A percentile compares a stretch with the other conserved stretches of the same genome.
phyloP scores from a whole-genome alignment of 2,113 vertebrate genomes.

The Sinocyclocheilus maitianheensis region DNA sequence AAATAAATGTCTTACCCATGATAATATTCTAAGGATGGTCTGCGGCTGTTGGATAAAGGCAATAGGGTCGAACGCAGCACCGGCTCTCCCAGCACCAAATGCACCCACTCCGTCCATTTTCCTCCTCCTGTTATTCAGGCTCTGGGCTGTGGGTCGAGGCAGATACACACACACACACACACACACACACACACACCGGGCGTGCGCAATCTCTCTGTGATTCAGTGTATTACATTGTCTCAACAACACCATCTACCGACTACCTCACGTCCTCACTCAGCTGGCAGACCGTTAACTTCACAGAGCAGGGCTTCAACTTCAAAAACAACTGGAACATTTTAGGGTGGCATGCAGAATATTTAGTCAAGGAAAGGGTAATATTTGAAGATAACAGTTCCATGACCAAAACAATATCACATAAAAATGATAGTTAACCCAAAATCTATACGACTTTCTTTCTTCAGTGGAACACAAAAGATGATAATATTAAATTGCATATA shows the following conservation, averaged over 20 bases:
- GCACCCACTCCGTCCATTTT: conserved; percentile 93
- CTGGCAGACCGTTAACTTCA: background rate
- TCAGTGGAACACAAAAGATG: background rate
- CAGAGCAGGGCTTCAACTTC: background rate
- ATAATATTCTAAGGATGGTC: conserved; percentile 85
- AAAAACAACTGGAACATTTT: background rate
- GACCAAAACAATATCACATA: background rate
- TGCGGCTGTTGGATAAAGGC: conserved; percentile 87
- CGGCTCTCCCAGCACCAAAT: conserved; percentile 90
- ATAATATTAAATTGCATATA: background rate
- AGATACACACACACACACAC: conserved; percentile 48
- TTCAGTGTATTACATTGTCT: conserved; percentile 10
- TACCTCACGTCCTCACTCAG: background rate
- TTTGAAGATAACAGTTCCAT: background rate
- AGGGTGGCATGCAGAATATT: background rate
- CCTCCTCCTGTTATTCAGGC: conserved; percentile 61
- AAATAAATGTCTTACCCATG: conserved; percentile 83
- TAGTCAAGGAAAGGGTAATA: background rate
- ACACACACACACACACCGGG: conserved; percentile 43
- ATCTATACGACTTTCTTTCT: background rate
- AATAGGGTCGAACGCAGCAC: conserved; percentile 83
- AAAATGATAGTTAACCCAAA: background rate
- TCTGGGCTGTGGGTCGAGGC: conserved; percentile 61
- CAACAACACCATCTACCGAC: conserved; percentile 54
- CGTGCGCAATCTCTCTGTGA: conserved; percentile 37